phyloP scores from a whole-genome alignment of 2,888 invertebrate genomes.

The Pachycephus smyrnensis region DNA sequence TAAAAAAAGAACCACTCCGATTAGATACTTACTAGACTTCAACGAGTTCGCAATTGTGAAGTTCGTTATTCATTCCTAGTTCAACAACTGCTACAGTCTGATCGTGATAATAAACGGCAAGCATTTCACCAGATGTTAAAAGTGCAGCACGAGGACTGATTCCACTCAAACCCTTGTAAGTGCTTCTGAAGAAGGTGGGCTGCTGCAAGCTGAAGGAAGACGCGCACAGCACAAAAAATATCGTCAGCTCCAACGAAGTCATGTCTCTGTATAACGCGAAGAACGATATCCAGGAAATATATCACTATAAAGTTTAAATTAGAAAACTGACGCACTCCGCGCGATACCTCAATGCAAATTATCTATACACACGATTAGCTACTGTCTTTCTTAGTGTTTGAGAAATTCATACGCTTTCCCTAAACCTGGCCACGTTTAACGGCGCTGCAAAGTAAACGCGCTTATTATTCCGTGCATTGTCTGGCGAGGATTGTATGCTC shows the following conservation, averaged over 20 bases:
- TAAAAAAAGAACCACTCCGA: conserved; percentile 1
- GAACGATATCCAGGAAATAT: not conserved
- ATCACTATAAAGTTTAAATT: not conserved
- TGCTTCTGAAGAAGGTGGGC: conserved; percentile 44
- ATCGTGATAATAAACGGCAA: conserved; percentile 79
- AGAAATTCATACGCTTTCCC: not conserved
- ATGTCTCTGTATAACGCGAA: conserved; percentile 22
- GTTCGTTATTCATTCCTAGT: conserved; percentile 77
- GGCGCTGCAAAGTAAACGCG: not conserved
- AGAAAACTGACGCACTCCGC: not conserved
- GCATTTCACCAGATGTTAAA: conserved; percentile 32
- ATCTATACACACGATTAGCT: not conserved
- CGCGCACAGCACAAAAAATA: conserved; percentile 29
- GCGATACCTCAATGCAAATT: not conserved
- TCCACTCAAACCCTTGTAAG: conserved; percentile 51
- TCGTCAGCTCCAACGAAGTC: conserved; percentile 27
- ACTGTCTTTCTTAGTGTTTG: not conserved
- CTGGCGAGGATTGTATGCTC: not conserved
- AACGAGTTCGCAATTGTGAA: conserved; percentile 84
- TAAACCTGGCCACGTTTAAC: not conserved
- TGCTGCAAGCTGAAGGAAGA: conserved; percentile 38
- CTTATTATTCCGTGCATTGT: not conserved
- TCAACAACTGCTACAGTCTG: conserved; percentile 88
- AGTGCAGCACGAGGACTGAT: conserved; percentile 19
- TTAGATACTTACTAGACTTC: conserved; percentile 84